Percentiles rank a stretch among this genome's conserved stretches.
These are phyloP conservation scores for Helicoverpa assulta DNA, from an alignment of 2,888 invertebrate species.

Conservation along the genomic window DNA sequence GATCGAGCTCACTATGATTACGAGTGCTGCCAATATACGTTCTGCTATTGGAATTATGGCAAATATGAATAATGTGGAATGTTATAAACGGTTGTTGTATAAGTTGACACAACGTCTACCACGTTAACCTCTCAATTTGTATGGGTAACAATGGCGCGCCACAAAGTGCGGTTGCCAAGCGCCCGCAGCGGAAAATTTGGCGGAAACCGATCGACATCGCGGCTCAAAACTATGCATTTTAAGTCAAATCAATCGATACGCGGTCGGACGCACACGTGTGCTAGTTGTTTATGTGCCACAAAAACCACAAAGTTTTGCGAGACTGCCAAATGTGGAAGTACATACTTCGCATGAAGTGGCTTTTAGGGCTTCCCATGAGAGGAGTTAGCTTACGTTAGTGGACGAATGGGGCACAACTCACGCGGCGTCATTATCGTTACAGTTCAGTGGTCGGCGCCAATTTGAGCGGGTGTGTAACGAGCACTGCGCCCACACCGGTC, in stretches of 20 bases:
- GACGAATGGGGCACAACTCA: slow-evolving; percentile 80
- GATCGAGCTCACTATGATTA: slow-evolving; percentile 83
- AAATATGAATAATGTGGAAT: slow-evolving; percentile 66
- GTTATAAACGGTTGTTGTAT: slow-evolving; percentile 61
- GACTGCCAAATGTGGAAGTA: slow-evolving; percentile 84
- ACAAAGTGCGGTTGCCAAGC: slow-evolving; percentile 83
- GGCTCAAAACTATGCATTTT: slow-evolving; percentile 86
- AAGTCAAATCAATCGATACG: slow-evolving; percentile 88
- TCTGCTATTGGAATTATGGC: slow-evolving; percentile 73
- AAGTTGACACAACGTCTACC: slow-evolving; percentile 66
- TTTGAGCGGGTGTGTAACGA: slow-evolving; percentile 83
- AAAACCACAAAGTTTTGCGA: slow-evolving; percentile 86
- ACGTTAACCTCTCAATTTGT: slow-evolving; percentile 74
- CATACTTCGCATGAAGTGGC: slow-evolving; percentile 79
- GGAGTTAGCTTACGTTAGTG: slow-evolving; percentile 82
- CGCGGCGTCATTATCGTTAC: slow-evolving; percentile 85
- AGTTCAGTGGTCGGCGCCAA: slow-evolving; percentile 83
- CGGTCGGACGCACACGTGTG: slow-evolving; percentile 84
- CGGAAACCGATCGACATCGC: slow-evolving; percentile 84
- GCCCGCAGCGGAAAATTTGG: slow-evolving; percentile 85
- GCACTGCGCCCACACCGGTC: slow-evolving; percentile 77
- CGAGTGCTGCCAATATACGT: slow-evolving; percentile 79
- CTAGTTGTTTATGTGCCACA: slow-evolving; percentile 88
- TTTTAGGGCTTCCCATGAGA: slow-evolving; percentile 86
- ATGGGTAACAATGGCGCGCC: slow-evolving; percentile 77